Base-by-base conservation (phyloP, 2,113 vertebrate genomes). In the Ciconia boyciana region DNA sequence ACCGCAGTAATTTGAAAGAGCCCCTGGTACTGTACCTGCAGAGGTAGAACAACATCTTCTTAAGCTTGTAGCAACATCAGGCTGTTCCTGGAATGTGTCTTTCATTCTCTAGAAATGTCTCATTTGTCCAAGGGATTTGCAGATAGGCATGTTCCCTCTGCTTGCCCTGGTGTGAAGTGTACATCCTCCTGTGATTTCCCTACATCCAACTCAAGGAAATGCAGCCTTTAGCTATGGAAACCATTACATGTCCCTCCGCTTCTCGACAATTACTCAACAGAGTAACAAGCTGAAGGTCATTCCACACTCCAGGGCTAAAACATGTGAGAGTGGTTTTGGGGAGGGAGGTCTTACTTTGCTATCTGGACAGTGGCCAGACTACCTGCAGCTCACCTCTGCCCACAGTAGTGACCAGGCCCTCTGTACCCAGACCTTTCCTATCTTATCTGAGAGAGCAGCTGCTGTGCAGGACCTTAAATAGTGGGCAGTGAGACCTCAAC, bases 1-100 rank as follows among this genome's bases (percentile, higher is more conserved):
- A 98, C 83, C 65, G 95, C 16, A 13, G 97, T 60, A 93, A 98
- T 93, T 81, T 14, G 96, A 46, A 97, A 76, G 26, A 98, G 80
- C 24, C 96, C 90, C 51, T 17, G 95, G 83, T 97, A 96, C 36
- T 97, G 96, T 21, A 89, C 81, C 97, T 98, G 89, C 72, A 82
- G 81, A 64, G 13, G 24, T 5, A 92, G 66, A 74, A 89, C 7
- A 62, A 75, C 78, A 58, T 5, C 36, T 88, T 76, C 55, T 76
- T 55, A 62, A 65, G 13, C 24, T 13, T 74, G 29, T 66, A 69
- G 32, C 36, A 61, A 54, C 44, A 51, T 57, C 54, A 77, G 46
- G 32, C 39, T 81, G 19, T 71, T 92, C 69, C 57, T 64, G 21
- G 24, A 65, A 51, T 19, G 3, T 62, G 20, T 22, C 20, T 64